phyloP scores from a whole-genome alignment of 1,140 invertebrate genomes.

The Pseudoatta argentina region DNA sequence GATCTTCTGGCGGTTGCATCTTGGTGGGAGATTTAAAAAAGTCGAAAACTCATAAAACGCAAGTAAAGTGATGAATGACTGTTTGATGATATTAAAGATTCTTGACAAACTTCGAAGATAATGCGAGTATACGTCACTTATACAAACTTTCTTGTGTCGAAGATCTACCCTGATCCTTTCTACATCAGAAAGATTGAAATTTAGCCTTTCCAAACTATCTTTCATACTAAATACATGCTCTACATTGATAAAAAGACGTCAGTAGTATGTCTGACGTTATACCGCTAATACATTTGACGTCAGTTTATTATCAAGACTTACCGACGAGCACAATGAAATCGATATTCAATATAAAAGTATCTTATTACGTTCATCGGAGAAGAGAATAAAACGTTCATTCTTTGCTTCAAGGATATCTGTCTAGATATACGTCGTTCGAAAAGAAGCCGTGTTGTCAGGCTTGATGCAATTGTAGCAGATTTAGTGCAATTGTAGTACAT shows the following conservation, averaged over 20 bases:
- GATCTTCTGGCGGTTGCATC: background rate
- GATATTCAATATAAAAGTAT: slow-evolving; percentile 35
- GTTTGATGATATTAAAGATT: background rate
- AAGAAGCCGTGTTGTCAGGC: background rate
- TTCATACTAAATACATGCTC: background rate
- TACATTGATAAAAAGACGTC: background rate
- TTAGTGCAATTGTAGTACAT: too few relatives aligned
- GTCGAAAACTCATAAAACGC: background rate
- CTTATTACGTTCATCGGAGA: background rate
- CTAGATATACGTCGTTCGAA: background rate
- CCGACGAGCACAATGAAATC: background rate
- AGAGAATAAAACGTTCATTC: background rate
- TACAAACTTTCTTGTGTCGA: background rate
- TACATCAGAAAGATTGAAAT: slow-evolving; percentile 1
- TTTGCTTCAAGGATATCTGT: background rate
- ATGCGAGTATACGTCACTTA: background rate
- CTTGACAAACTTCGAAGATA: slow-evolving; percentile 25
- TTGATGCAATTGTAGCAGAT: too few relatives aligned
- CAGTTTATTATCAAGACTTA: slow-evolving; percentile 18
- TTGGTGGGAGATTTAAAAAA: slow-evolving; percentile 6
- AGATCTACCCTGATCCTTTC: background rate
- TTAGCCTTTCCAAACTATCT: background rate
- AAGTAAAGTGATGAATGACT: slow-evolving; percentile 9
- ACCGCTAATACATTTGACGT: background rate
- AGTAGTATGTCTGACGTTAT: slow-evolving; percentile 8